These are phyloP conservation scores for Petromus typicus DNA, from an alignment of 2,113 vertebrate species.

Conservation along the genomic window DNA sequence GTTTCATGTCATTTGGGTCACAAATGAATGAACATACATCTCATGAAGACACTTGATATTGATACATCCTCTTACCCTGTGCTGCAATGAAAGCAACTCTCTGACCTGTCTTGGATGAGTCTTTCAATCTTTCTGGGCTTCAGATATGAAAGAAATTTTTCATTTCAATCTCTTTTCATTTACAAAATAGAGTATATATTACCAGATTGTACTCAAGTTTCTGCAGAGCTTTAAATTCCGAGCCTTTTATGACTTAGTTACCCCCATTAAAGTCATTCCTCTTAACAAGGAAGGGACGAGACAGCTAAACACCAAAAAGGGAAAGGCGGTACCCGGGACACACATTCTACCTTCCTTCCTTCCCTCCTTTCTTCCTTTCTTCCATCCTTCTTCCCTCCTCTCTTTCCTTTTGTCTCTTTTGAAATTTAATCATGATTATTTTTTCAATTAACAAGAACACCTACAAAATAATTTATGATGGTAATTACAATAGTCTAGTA, in stretches of 20 bases:
- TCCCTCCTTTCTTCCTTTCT: neutral
- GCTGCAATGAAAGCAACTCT: neutral
- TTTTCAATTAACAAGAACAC: conserved; percentile 17
- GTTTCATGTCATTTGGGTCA: neutral
- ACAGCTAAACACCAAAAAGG: neutral
- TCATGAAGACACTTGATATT: neutral
- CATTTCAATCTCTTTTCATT: no score
- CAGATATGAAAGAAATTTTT: no score
- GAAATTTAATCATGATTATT: neutral
- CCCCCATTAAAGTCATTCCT: neutral
- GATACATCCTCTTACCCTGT: neutral
- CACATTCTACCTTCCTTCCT: no score
- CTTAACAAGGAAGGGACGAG: conserved; percentile 21
- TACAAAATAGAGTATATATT: conserved; percentile 17
- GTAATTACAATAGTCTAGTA: conserved; percentile 13
- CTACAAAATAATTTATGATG: neutral
- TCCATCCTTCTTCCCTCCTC: no score
- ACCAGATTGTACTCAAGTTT: neutral
- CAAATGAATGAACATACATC: neutral
- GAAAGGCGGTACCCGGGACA: neutral
- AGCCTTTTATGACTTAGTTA: neutral
- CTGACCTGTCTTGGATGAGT: neutral
- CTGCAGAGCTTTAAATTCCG: neutral
- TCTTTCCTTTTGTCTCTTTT: neutral
- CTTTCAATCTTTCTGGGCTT: neutral